Base-by-base conservation (phyloP, 1,140 invertebrate genomes). In the Trichoplusia ni region DNA sequence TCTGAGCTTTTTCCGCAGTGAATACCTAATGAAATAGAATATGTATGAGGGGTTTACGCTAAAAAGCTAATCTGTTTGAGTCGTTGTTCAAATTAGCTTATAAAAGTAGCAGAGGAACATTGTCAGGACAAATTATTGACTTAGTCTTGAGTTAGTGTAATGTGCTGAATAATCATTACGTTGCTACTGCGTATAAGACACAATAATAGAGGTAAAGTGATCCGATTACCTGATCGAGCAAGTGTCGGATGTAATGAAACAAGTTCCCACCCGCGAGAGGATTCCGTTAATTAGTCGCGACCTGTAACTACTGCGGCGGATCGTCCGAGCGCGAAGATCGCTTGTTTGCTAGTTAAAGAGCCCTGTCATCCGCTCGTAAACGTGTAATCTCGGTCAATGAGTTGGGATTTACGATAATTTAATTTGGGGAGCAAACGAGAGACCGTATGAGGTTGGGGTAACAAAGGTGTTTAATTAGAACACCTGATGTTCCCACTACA, bases 401-500 rank as follows among this genome's bases (percentile, higher is more conserved):
- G 59, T 14, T 31, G 25, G 54, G 69, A 67, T 69, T 72, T 69
- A 73, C 65, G 42, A 65, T 73, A 76, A 73, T 71, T 69, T 69
- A 71, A 73, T 70, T 71, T 58, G 37, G 40, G 38, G 29, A 46
- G 35, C 49, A 65, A 68, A 59, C 54, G 62, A 60, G 65, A 29
- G 11, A 14, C 7, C 35, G n/a, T 11, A 37, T 49, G 54, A 64
- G 60, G 14, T 56, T 37, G 31, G 31, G 13, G 46, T 53, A 65
- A 73, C 70, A 66, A 47, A 70, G 63, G 63, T 73, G 68, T 63
- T 63, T 76, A 71, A 76, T 76, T 76, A 71, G 63, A 33, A 46
- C 47, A 59, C 58, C 51, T 16, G 44, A 16, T 44, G 62, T 54
- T 62, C 18, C 29, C 35, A 64, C 60, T 62, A 60, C 61, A 54